Evolutionary conservation across 2,888 invertebrate species (phyloP).

Genomic region (Scelioninae gen. 1): DNA sequence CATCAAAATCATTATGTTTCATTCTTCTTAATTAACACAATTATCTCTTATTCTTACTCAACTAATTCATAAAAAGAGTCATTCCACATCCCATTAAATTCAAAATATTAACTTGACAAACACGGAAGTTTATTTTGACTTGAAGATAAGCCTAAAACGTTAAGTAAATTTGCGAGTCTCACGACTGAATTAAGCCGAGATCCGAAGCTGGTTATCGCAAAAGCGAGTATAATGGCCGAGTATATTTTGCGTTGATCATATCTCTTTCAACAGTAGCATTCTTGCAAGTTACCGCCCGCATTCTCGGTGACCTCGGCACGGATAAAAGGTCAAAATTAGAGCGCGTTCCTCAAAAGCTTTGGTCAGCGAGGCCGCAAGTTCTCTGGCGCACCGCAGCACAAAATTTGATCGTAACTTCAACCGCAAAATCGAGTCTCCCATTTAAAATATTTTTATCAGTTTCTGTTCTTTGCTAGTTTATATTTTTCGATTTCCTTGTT

Average conservation of each 20-base stretch:
- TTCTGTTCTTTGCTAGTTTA: no score
- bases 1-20: no score
- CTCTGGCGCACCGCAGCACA: slow-evolving; percentile 24
- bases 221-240: slow-evolving; percentile 39
- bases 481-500: no score
- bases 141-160: slow-evolving; percentile 51
- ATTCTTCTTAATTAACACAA: no score
- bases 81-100: background rate
- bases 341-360: slow-evolving; percentile 60
- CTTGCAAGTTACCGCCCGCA: slow-evolving; percentile 75
- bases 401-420: no score
- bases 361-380: slow-evolving; percentile 52
- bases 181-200: slow-evolving; percentile 63
- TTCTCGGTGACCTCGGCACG: slow-evolving; percentile 76
- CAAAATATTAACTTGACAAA: slow-evolving; percentile 57
- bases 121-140: slow-evolving; percentile 37
- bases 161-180: slow-evolving; percentile 61
- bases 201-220: slow-evolving; percentile 58
- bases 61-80: no score
- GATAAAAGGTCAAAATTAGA: slow-evolving; percentile 65
- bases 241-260: slow-evolving; percentile 61
- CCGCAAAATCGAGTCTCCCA: slow-evolving; percentile 1
- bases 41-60: no score
- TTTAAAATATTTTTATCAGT: no score
- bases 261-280: slow-evolving; percentile 72